Evolutionary conservation across 2,113 vertebrate genomes (phyloP), one percentile per base, ranked within the genome.

Genomic region (Reinhardtius hippoglossoides): DNA sequence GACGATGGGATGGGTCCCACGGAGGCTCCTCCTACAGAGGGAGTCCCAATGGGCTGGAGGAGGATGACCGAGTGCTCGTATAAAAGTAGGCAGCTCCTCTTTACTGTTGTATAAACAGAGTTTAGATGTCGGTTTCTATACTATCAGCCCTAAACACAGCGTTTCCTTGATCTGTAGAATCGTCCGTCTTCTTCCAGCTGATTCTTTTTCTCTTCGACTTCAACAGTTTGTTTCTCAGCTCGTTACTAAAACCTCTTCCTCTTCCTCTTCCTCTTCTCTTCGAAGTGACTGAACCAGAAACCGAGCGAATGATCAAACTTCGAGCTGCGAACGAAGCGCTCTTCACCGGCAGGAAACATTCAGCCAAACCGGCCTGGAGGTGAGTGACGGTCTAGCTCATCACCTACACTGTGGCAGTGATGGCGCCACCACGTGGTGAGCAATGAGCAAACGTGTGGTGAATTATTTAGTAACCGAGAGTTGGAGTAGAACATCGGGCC

Each of bases 281-380:
- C 24, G 12, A 23, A 92, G 92, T 92, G 92, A 84, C 83, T 0
- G 92, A 93, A 46, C 55, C 81, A 3, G 92, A 93, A 37, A 93
- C 92, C 0, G 91, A 92, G 35, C 75, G 85, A 5, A 84, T 93
- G 88, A 93, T 93, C 76, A 92, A 92, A 82, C 85, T 93, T 0
- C 84, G 92, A 48, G 89, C 91, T 0, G 87, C 87, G 0, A 93
- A 93, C 7, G 92, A 93, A 9, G 88, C 87, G 0, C 87, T 93
- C 2, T 93, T 93, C 74, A 93, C 92, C 0, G 92, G 92, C 50
- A 87, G 90, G 85, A 92, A 91, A 7, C 86, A 93, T 13, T 91
- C 92, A 0, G 92, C 92, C 68, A 93, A 92, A 52, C 90, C 90
- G 0, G 92, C 92, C 56, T 93, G 92, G 92, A 92, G 92, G 92